Evolutionary conservation across 2,888 invertebrate genomes (phyloP).

Genomic region (Drosophila merina): DNA sequence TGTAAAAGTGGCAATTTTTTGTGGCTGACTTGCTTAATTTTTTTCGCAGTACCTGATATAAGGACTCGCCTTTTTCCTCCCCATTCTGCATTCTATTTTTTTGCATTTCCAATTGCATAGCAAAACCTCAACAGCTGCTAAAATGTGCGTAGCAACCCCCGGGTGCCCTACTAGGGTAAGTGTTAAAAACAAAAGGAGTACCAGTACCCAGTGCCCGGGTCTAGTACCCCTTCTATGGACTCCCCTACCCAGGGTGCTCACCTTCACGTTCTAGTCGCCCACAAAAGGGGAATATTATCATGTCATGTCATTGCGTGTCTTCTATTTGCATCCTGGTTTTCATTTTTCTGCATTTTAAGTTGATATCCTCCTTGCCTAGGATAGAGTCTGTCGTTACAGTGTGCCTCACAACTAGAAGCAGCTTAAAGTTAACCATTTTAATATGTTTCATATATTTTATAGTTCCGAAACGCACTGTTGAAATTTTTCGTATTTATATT

Average conservation of each 20-base stretch:
- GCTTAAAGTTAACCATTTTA: neutral
- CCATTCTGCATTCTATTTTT: conserved; percentile 25
- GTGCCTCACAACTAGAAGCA: neutral
- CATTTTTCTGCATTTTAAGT: conserved; percentile 62
- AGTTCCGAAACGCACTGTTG: conserved; percentile 8
- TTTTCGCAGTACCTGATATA: conserved; percentile 4
- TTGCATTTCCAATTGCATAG: conserved; percentile 45
- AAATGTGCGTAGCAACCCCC: conserved; percentile 74
- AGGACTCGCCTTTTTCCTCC: conserved; percentile 7
- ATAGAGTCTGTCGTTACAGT: conserved; percentile 31
- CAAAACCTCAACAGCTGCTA: conserved; percentile 75
- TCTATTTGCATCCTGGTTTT: conserved; percentile 56
- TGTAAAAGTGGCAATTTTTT: no score
- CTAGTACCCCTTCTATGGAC: conserved; percentile 16
- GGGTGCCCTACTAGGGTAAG: conserved; percentile 53
- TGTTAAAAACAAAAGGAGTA: conserved; percentile 77
- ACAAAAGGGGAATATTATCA: conserved; percentile 57
- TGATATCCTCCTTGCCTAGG: conserved; percentile 47
- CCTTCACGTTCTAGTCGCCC: conserved; percentile 39
- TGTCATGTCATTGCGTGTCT: conserved; percentile 69
- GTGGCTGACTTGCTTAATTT: neutral
- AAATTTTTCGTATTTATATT: conserved; percentile 11
- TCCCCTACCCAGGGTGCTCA: conserved; percentile 17
- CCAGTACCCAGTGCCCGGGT: conserved; percentile 21
- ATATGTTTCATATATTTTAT: neutral